These are phyloP conservation scores for Dromococcyx pavoninus DNA, from an alignment of 2,797 vertebrate genomes.

Conservation along the genomic window DNA sequence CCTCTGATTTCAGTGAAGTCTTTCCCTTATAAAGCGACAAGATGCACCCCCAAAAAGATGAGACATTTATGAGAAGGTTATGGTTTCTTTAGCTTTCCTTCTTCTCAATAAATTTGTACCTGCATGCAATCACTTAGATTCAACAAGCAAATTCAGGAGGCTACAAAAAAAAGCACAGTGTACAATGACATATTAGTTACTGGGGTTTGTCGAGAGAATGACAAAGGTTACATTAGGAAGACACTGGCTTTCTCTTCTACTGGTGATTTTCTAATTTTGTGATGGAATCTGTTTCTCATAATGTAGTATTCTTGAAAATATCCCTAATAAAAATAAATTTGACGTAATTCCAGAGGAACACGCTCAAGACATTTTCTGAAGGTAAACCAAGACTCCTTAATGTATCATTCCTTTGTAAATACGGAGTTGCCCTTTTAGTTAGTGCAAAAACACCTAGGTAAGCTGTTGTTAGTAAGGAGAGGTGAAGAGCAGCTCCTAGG, in stretches of 20 bases:
- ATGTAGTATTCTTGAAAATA: not conserved
- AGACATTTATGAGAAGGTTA: not conserved
- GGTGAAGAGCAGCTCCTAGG: not conserved
- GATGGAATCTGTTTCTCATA: not conserved
- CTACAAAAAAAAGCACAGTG: rapidly evolving
- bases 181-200: not conserved
- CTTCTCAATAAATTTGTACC: not conserved
- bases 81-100: not conserved
- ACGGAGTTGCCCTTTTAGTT: not conserved
- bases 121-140: not conserved
- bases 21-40: not conserved
- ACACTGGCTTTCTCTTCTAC: not conserved
- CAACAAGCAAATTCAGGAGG: not conserved
- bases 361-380: not conserved
- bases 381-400: not conserved
- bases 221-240: not conserved
- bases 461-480: not conserved
- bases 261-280: not conserved
- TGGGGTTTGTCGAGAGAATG: not conserved
- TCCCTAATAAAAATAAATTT: not conserved
- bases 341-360: not conserved
- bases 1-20: not conserved
- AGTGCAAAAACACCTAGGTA: not conserved
- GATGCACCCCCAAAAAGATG: not conserved
- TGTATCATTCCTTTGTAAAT: not conserved